Conservation (phyloP, 92 coral and sea anemone species). For the Actinostola sp. region DNA sequence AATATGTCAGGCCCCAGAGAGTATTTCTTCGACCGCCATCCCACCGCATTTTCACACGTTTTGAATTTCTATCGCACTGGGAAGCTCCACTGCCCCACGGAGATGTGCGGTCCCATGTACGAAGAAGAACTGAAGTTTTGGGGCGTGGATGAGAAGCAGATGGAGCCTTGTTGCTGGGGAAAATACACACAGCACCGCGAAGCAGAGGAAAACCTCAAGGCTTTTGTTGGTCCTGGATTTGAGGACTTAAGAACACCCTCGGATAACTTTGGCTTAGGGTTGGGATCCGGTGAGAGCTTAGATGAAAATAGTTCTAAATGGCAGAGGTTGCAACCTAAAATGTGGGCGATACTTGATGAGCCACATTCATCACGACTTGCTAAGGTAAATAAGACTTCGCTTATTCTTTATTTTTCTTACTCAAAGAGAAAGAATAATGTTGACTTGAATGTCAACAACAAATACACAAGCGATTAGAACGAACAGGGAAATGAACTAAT, state of each 20-base stretch:
- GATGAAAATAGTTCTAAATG: constrained; percentile 56
- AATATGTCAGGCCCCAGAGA: constrained; percentile 62
- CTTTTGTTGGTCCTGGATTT: constrained; percentile 89
- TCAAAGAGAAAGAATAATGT: too few relatives aligned
- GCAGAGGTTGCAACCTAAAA: constrained; percentile 70
- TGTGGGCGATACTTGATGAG: constrained; percentile 80
- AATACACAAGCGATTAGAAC: too few relatives aligned
- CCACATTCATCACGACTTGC: constrained; percentile 83
- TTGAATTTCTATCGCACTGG: constrained; percentile 87
- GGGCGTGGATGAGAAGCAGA: constrained; percentile 93
- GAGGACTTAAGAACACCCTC: constrained; percentile 54
- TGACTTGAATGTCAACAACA: too few relatives aligned
- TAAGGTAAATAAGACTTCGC: constrained; percentile 69
- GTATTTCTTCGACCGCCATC: constrained; percentile 87
- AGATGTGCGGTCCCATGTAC: constrained; percentile 90
- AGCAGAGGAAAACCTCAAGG: constrained; percentile 83
- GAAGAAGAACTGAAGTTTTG: constrained; percentile 85
- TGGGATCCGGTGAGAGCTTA: constrained; percentile 42
- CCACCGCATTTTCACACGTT: constrained; percentile 81
- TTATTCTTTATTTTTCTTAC: too few relatives aligned
- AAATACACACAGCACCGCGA: constrained; percentile 83
- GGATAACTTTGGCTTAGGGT: constrained; percentile 36
- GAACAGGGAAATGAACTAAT: too few relatives aligned
- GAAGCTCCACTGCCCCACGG: constrained; percentile 86
- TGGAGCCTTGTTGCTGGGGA: constrained; percentile 96